Conservation (phyloP, 2,888 invertebrate species). For the Yponomeuta sedellus region DNA sequence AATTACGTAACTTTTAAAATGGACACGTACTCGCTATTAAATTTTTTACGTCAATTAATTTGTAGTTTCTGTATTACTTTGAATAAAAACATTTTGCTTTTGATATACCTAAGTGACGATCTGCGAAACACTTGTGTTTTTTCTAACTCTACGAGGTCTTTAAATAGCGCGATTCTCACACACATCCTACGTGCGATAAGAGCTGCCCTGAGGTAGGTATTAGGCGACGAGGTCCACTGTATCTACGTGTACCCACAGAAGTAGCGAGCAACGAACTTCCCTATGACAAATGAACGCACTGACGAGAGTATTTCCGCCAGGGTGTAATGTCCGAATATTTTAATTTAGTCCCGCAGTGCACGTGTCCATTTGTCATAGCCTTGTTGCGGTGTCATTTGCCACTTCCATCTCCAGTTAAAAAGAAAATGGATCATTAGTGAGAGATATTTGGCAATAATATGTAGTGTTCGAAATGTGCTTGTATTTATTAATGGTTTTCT, state of each 20-base stretch:
- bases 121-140: too few species aligned
- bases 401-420: constrained; percentile 32
- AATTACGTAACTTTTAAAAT: too few species aligned
- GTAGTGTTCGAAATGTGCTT: constrained; percentile 43
- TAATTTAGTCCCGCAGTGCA: constrained; percentile 30
- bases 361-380: constrained; percentile 26
- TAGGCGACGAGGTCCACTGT: neutral
- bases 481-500: constrained; percentile 44
- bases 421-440: constrained; percentile 48
- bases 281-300: constrained; percentile 33
- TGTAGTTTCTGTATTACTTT: too few species aligned
- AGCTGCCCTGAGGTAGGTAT: too few species aligned
- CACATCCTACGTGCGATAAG: too few species aligned
- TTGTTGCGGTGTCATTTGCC: constrained; percentile 33
- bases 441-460: constrained; percentile 58
- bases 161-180: too few species aligned
- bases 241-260: neutral
- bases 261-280: constrained; percentile 38
- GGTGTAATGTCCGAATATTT: constrained; percentile 43
- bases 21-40: too few species aligned
- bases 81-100: too few species aligned
- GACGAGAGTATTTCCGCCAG: constrained; percentile 35
- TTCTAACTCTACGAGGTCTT: too few species aligned
- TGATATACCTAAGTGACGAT: too few species aligned
- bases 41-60: too few species aligned